Evolutionary conservation across 1,140 invertebrate genomes (phyloP).

Genomic region (Zaprionus inermis): DNA sequence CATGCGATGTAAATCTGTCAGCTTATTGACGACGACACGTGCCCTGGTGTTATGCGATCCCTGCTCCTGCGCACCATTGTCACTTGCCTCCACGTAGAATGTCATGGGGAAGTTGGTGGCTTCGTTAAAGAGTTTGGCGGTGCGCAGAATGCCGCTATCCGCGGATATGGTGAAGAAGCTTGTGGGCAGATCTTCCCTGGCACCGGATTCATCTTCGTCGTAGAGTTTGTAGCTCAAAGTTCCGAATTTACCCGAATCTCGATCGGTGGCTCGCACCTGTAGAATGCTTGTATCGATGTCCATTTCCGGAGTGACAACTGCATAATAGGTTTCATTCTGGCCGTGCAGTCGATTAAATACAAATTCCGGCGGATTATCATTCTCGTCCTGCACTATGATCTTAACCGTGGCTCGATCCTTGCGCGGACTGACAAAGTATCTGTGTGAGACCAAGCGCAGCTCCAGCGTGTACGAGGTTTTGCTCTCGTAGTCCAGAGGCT

Average conservation of each 20-base stretch:
- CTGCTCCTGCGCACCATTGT: slow-evolving; percentile 74
- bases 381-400: slow-evolving; percentile 93
- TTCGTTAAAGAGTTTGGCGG: slow-evolving; percentile 89
- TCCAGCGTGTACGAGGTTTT: slow-evolving; percentile 90
- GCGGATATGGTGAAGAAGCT: slow-evolving; percentile 90
- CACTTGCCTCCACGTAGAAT: slow-evolving; percentile 88
- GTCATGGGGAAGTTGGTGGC: slow-evolving; percentile 89
- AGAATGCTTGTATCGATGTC: slow-evolving; percentile 90
- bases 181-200: slow-evolving; percentile 85
- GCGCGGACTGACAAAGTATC: slow-evolving; percentile 90
- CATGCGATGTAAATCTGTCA: slow-evolving; percentile 89
- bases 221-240: slow-evolving; percentile 88
- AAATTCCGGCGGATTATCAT: slow-evolving; percentile 94
- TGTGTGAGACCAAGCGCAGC: slow-evolving; percentile 90
- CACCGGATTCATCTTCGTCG: slow-evolving; percentile 84
- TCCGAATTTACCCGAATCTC: slow-evolving; percentile 92
- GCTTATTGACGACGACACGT: slow-evolving; percentile 87
- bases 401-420: slow-evolving; percentile 90
- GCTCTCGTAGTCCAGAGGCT: slow-evolving; percentile 90
- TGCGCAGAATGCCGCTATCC: slow-evolving; percentile 90
- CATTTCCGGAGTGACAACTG: slow-evolving; percentile 89
- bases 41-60: slow-evolving; percentile 75
- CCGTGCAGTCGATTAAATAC: slow-evolving; percentile 87
- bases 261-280: slow-evolving; percentile 91
- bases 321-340: slow-evolving; percentile 87